Conservation (phyloP, 1,140 invertebrate species). For the Drosophila mayri region DNA sequence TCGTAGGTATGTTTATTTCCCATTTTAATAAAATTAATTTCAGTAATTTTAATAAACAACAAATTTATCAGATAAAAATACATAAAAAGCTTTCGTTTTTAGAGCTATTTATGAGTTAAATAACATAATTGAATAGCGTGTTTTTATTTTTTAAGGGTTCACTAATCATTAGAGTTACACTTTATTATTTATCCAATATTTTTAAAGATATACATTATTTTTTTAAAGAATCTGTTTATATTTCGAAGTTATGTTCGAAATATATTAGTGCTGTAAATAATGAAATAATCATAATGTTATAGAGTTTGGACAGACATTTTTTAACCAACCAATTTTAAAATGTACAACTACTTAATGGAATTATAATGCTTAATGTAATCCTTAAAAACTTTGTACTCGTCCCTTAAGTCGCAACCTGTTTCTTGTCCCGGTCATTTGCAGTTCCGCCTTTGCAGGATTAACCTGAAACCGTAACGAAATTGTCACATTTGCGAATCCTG, state of each 20-base stretch:
- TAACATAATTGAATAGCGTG: too few relatives aligned
- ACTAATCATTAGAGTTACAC: too few relatives aligned
- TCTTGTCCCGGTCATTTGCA: background rate
- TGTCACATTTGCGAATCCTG: constrained; percentile 16
- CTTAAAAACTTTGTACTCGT: background rate
- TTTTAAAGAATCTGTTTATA: background rate
- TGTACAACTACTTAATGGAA: background rate
- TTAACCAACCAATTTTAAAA: background rate
- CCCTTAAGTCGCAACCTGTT: background rate
- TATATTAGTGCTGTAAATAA: background rate
- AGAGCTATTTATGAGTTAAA: background rate
- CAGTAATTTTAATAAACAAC: too few relatives aligned
- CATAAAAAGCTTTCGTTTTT: too few relatives aligned
- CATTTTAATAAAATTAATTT: too few relatives aligned
- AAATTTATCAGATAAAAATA: too few relatives aligned
- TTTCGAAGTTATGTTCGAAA: background rate
- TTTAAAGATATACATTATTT: too few relatives aligned
- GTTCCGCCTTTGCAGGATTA: background rate
- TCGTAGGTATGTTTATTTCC: too few relatives aligned
- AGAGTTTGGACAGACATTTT: background rate
- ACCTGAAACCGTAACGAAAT: constrained; percentile 40
- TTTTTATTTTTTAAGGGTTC: too few relatives aligned
- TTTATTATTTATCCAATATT: too few relatives aligned
- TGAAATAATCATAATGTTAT: background rate
- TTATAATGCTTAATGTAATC: background rate